These are phyloP conservation scores for Patella caerulea DNA, from an alignment of 2,888 invertebrate genomes.

Conservation along the genomic window DNA sequence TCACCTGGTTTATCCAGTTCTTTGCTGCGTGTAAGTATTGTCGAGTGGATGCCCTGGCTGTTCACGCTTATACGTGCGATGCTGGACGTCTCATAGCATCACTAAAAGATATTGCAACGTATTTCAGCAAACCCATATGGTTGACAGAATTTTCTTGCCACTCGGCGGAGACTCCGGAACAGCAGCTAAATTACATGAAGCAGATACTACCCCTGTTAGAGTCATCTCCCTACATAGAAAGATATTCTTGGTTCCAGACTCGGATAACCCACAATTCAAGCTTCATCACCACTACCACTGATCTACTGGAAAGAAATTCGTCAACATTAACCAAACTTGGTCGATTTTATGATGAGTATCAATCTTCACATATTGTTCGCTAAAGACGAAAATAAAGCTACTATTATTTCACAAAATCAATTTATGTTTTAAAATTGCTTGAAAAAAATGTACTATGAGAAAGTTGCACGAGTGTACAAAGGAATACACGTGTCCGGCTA, in stretches of 20 bases:
- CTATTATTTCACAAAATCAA: no score
- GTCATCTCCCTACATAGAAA: conserved; percentile 35
- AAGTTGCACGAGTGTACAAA: no score
- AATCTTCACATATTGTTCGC: not conserved
- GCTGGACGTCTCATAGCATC: conserved; percentile 21
- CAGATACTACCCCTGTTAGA: conserved; percentile 39
- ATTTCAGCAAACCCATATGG: conserved; percentile 43
- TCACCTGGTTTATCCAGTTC: conserved; percentile 47
- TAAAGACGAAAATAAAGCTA: no score
- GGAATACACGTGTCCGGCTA: no score
- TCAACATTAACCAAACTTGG: conserved; percentile 32
- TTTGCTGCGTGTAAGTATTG: conserved; percentile 45
- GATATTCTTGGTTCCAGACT: conserved; percentile 40
- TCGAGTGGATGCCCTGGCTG: conserved; percentile 47
- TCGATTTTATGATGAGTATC: conserved; percentile 33
- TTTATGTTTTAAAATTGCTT: no score
- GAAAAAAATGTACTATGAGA: no score
- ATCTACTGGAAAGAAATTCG: conserved; percentile 29
- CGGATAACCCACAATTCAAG: conserved; percentile 24
- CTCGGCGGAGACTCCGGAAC: conserved; percentile 27
- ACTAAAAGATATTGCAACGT: conserved; percentile 35
- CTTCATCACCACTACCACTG: conserved; percentile 21
- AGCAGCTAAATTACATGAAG: conserved; percentile 40
- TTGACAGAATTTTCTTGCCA: conserved; percentile 47
- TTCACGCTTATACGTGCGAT: conserved; percentile 45